Base-by-base conservation (phyloP, 2,888 invertebrate species). In the Erebia palarica region DNA sequence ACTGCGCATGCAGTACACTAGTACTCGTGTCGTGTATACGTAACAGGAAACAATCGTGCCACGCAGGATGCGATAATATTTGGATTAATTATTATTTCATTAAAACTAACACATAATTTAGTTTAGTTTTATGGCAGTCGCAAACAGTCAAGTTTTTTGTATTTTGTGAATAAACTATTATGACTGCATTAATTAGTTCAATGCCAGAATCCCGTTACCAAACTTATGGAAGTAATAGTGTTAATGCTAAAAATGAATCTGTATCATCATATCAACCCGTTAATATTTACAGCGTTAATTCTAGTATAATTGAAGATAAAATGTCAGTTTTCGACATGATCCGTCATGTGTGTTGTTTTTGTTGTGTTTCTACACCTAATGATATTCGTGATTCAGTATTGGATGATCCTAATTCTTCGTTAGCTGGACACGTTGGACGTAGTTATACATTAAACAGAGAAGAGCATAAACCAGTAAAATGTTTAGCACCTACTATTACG, bases 1-100 rank as follows among this genome's bases (percentile, higher is more conserved):
- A 16, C 27, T n/a, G 18, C 21, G 27, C 21, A 49, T 61, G 14
- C 36, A 47, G 36, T 65, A 9, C 49, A 58, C n/a, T 82, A 78
- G 77, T 76, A 73, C 74, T 82, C 77, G 80, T 87, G 86, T 85
- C 86, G 81, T 79, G 27, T 36, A 80, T 76, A 78, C 70, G 72
- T 76, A 86, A 89, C 92, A 90, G 92, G 92, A 92, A 91, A 91
- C 85, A 83, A 83, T 80, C 81, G 78, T 82, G 83, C 81, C 76
- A 77, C 78, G 82, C 84, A 84, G 89, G 89, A 89, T 85, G 86
- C 82, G 90, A 91, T 92, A 91, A 88, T 85, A 86, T 81, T 81
- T 79, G 85, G 85, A 88, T 88, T 91, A 86, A 80, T 83, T 83
- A 75, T 83, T 75, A 75, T 83, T 75, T 77, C 84, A 82, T 84